Base-by-base conservation (phyloP, 2,888 invertebrate genomes). In the Trimorus sp. region DNA sequence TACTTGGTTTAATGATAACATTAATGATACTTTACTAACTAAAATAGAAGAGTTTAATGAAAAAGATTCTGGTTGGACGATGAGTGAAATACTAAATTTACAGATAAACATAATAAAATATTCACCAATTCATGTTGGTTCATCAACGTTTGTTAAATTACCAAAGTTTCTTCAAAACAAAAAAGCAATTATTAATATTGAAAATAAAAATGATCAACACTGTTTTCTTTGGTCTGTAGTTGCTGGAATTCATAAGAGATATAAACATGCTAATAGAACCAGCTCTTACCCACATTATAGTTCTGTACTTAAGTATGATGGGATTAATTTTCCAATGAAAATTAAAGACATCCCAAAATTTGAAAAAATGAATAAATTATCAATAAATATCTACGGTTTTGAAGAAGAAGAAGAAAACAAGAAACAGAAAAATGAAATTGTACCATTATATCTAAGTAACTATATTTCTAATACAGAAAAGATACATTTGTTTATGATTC, bases 341-440 rank as follows among this genome's bases (percentile, higher is more conserved):
- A 54, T 66, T 6, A 53, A 63, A 54, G 26, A 77, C 26, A 58
- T 83, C 16, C 1, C 14, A 0, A 70, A 68, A 53, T 79, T 82
- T 71, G 73, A 79, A 15, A 65, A 76, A 40, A 70, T 75, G 36
- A 83, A 79, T 38, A 37, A 79, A n/a, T 8, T 77, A 0, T 51
- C 54, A 5, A 71, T 79, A 4, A 77, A 77, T 60, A 38, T 79
- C 9, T 83, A 76, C 40, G 42, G 60, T 53, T 26, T 60, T n/a
- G n/a, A n/a, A n/a, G n/a, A n/a, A n/a, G n/a, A n/a, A n/a, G n/a
- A n/a, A n/a, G n/a, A n/a, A n/a, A n/a, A n/a, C n/a, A n/a, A n/a
- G n/a, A n/a, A n/a, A n/a, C n/a, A n/a, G 45, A 14, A 66, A 5
- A 48, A 48, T 48, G 48, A 48, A 9, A 2, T 48, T 48, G 48